phyloP scores from a whole-genome alignment of 2,113 vertebrate species.

The Arvicanthis niloticus region DNA sequence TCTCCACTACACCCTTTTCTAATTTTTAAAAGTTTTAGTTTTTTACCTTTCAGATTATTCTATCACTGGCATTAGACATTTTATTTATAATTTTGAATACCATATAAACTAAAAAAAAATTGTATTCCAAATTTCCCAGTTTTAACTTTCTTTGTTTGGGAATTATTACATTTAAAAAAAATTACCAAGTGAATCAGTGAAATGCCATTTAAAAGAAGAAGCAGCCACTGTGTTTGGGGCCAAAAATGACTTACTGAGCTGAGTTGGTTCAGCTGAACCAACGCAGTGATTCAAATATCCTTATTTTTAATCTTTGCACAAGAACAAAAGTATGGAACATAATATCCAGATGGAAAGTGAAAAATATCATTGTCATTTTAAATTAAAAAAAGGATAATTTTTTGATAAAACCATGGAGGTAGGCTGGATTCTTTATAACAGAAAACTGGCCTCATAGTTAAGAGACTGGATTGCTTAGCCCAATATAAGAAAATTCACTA shows the following conservation, averaged over 20 bases:
- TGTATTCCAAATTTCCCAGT: conserved; percentile 71
- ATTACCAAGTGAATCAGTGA: conserved; percentile 76
- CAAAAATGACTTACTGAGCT: conserved; percentile 67
- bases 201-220: conserved; percentile 65
- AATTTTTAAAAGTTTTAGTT: neutral
- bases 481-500: neutral
- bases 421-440: conserved; percentile 6
- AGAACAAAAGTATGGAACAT: neutral
- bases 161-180: conserved; percentile 70
- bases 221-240: conserved; percentile 37
- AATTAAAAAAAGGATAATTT: conserved; percentile 54
- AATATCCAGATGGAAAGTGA: conserved; percentile 71
- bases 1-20: neutral
- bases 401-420: conserved; percentile 56
- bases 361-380: conserved; percentile 67
- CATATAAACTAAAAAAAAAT: conserved; percentile 66
- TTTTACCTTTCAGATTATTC: neutral
- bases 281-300: conserved; percentile 73
- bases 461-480: neutral
- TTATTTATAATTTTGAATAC: conserved; percentile 37
- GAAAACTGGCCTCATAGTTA: conserved; percentile 25
- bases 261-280: conserved; percentile 67
- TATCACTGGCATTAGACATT: neutral
- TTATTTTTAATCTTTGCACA: conserved; percentile 63
- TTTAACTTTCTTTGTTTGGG: conserved; percentile 75